Conservation (phyloP, 2,888 invertebrate species). For the Augiades crinisus region DNA sequence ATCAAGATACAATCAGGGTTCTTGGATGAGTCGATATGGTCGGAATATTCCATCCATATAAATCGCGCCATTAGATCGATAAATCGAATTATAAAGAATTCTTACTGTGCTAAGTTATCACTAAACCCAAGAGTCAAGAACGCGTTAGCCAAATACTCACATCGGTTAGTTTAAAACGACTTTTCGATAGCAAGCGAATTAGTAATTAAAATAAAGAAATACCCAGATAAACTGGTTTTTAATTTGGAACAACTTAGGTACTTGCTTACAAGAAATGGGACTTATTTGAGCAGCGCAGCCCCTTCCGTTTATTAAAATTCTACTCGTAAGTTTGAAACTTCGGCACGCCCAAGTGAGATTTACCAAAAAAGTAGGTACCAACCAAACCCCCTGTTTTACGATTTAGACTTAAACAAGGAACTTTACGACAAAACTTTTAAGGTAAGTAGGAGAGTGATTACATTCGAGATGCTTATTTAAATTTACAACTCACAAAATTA, state of each 20-base stretch:
- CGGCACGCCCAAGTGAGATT: constrained; percentile 49
- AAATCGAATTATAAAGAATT: constrained; percentile 34
- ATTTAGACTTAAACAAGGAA: constrained; percentile 41
- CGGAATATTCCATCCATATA: no score
- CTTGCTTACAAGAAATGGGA: constrained; percentile 41
- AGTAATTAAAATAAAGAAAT: not conserved
- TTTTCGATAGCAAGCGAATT: no score
- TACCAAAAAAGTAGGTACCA: constrained; percentile 44
- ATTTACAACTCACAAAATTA: not conserved
- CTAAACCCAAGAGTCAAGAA: no score
- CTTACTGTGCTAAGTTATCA: no score
- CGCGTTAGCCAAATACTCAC: no score
- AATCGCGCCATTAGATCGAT: no score
- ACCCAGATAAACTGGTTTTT: constrained; percentile 1
- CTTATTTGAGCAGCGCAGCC: constrained; percentile 42
- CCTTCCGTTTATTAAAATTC: constrained; percentile 50
- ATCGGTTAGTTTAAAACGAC: no score
- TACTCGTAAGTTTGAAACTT: constrained; percentile 55
- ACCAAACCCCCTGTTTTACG: constrained; percentile 49
- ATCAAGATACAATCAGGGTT: no score
- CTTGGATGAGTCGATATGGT: no score
- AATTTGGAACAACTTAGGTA: constrained; percentile 39
- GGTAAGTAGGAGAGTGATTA: constrained; percentile 34
- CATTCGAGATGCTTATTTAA: not conserved
- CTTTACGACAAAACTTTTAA: not conserved